phyloP scores from a whole-genome alignment of 2,113 vertebrate species.

The Chloropsis hardwickii region DNA sequence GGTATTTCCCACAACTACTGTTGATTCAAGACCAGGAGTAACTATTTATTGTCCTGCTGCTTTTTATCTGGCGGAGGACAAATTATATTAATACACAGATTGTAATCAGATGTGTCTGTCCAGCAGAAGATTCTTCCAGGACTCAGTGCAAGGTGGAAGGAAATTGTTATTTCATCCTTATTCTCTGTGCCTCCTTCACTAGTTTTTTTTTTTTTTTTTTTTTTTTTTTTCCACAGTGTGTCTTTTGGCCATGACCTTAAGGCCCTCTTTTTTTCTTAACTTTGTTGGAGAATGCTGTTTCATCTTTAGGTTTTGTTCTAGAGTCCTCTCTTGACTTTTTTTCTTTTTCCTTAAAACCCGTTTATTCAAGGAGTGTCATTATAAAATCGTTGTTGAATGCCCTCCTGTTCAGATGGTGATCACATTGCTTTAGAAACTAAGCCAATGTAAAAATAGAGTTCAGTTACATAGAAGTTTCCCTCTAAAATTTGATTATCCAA shows the following conservation, averaged over 20 bases:
- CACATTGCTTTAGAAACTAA: background rate
- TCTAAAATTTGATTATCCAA: background rate
- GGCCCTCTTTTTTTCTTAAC: background rate
- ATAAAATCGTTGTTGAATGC: background rate
- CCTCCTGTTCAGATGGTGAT: background rate
- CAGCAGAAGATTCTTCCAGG: background rate
- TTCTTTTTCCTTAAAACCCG: background rate
- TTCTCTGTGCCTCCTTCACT: background rate
- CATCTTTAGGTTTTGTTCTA: background rate
- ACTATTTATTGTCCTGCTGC: background rate
- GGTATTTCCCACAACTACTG: background rate
- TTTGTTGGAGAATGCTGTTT: background rate
- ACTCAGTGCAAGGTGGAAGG: background rate
- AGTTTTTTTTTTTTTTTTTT: rapidly evolving
- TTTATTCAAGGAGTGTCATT: background rate
- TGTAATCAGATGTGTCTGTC: background rate
- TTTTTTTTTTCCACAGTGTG: background rate
- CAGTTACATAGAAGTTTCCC: background rate
- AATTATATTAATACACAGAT: background rate
- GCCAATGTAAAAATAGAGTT: background rate
- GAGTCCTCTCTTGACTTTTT: background rate
- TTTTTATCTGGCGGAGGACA: background rate
- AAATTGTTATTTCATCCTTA: background rate
- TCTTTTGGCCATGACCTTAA: background rate
- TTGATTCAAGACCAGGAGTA: background rate